Percentiles rank a stretch among this genome's conserved stretches.
Evolutionary conservation across 2,113 vertebrate species (phyloP).

Genomic region (Xenus cinereus): DNA sequence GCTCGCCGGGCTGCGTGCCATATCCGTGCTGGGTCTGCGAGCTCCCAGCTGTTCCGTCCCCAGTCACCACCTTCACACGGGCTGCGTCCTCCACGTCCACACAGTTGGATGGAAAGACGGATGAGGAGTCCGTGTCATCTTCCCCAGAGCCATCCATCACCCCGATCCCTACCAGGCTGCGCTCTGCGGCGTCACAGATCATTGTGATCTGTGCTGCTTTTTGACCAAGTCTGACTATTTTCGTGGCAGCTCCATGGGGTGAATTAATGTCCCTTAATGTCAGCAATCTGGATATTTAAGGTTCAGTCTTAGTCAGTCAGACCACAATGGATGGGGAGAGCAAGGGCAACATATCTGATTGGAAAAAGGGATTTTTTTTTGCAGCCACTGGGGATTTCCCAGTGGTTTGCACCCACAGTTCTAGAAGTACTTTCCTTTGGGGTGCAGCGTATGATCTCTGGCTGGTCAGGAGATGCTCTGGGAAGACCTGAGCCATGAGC

Average conservation of each 20-base stretch:
- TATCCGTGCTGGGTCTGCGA: not conserved
- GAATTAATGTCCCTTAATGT: not conserved
- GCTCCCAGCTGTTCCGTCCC: not conserved
- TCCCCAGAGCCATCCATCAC: not conserved
- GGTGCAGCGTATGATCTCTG: rapidly evolving
- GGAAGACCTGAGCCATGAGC: not conserved
- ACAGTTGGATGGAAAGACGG: not conserved
- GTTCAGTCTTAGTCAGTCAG: not conserved
- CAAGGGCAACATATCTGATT: rapidly evolving
- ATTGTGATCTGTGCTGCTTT: not conserved
- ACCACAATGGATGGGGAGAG: not conserved
- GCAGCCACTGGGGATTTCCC: not conserved
- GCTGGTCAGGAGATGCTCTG: not conserved
- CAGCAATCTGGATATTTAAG: not conserved
- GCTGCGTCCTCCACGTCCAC: not conserved
- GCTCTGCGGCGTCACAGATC: not conserved
- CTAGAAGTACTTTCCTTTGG: not conserved
- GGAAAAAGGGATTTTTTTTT: not conserved
- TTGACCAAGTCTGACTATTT: not conserved
- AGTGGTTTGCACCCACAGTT: not conserved
- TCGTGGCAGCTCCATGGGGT: rapidly evolving
- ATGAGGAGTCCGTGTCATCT: not conserved
- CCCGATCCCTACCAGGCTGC: not conserved
- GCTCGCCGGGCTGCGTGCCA: not conserved
- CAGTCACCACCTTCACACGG: rapidly evolving